Evolutionary conservation across 2,888 invertebrate genomes (phyloP).

Genomic region (Noctua janthe): DNA sequence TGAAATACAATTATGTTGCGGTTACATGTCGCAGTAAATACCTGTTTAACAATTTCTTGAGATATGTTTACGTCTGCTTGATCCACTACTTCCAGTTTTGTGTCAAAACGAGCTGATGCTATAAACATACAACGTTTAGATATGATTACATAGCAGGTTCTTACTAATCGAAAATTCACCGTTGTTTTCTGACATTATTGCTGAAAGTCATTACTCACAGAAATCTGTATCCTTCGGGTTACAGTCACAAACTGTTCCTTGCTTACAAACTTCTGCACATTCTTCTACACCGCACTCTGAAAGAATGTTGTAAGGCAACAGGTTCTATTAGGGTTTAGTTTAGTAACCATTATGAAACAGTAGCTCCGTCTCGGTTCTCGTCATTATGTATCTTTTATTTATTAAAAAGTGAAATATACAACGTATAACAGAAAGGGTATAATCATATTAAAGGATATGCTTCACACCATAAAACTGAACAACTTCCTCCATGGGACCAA

Average conservation of each 20-base stretch:
- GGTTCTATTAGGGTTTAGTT: not conserved
- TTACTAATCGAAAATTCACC: not conserved
- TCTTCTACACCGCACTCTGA: slow-evolving; percentile 85
- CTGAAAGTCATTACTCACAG: slow-evolving; percentile 73
- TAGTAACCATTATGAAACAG: not conserved
- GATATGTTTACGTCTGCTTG: slow-evolving; percentile 85
- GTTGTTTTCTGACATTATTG: not conserved
- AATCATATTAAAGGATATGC: no score
- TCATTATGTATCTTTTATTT: not conserved
- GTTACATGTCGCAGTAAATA: slow-evolving; percentile 47
- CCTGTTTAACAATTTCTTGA: slow-evolving; percentile 82
- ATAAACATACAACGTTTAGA: slow-evolving; percentile 59
- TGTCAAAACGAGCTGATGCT: slow-evolving; percentile 92
- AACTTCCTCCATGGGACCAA: no score
- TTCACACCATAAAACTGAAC: no score
- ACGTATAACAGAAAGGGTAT: no score
- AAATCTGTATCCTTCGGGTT: slow-evolving; percentile 82
- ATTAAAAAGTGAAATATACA: not conserved
- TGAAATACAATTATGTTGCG: slow-evolving; percentile 15
- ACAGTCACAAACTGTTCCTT: slow-evolving; percentile 81
- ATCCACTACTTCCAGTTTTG: slow-evolving; percentile 89
- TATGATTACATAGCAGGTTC: slow-evolving; percentile 58
- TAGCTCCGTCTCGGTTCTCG: not conserved
- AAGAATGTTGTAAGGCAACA: not conserved
- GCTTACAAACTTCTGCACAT: slow-evolving; percentile 82